Base-by-base conservation (phyloP, 1,140 invertebrate species). In the Anastrepha obliqua region DNA sequence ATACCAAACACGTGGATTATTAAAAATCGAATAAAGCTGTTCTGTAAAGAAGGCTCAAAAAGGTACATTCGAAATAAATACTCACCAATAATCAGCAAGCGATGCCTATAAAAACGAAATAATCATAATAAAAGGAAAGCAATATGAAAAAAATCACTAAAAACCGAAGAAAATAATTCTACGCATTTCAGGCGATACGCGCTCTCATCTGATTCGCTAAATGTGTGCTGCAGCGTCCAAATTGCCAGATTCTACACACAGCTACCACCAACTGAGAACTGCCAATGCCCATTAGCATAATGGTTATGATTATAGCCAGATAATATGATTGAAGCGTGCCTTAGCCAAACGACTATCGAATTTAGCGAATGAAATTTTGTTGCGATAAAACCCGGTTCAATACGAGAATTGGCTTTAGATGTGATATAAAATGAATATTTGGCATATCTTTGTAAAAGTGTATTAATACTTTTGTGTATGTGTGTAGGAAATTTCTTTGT, bases 241-340 rank as follows among this genome's bases (percentile, higher is more conserved):
- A 81, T 20, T 55, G 47, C 47, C 44, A 55, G 15, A 44, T 81
- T 42, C 20, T 47, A 13, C 9, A 58, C 20, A 47, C 11, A 20
- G 7, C 20, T 55, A 55, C 11, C 51, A 55, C 11, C 74, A 81
- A 42, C 67, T 47, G 67, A 44, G 17, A 47, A 74, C 39, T 74
- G 67, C 7, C 74, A 58, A 81, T 58, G 55, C 44, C 17, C 44
- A 81, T 81, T 47, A 81, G 17, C 9, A 51, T 58, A 81, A 81
- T 81, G 47, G 55, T 81, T 55, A 81, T 81, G 44, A 81, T 81
- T 81, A 81, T 81, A n/a, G 74, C 74, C 1, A 58, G 15, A 81
- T 81, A 55, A 81, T 81, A 58, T 81, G 74, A 81, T 55, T 15
- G n/a, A 58, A n/a, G 44, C 47, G 44, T 81, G n/a, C 47, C 74